These are phyloP conservation scores for Hozukius guyotensis DNA, from an alignment of 2,797 vertebrate species.

Conservation along the genomic window DNA sequence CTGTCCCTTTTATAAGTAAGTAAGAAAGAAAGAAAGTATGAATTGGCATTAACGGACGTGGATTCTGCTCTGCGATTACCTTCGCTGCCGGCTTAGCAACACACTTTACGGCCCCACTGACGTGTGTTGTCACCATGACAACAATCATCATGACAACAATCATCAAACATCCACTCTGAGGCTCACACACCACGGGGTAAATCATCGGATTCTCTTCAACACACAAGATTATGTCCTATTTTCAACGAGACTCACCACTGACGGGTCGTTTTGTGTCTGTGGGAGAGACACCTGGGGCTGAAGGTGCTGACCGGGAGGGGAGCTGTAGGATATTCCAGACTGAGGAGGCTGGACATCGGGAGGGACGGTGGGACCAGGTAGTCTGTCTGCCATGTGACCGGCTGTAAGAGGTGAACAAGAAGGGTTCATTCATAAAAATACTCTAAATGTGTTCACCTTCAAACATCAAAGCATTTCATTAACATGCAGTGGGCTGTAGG, in stretches of 20 bases:
- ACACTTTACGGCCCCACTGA: too few species aligned
- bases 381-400: conserved; percentile 85
- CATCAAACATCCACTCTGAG: background rate
- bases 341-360: conserved; percentile 86
- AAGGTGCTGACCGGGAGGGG: conserved; percentile 85
- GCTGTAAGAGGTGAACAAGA: conserved; percentile 66
- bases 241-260: conserved; percentile 85
- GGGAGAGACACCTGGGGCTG: conserved; percentile 75
- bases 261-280: conserved; percentile 75
- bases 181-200: background rate
- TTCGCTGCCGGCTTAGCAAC: too few species aligned
- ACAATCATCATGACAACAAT: too few species aligned
- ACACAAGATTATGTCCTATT: background rate
- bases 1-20: too few species aligned
- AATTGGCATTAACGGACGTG: too few species aligned
- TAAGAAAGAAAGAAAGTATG: too few species aligned
- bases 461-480: background rate
- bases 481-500: background rate
- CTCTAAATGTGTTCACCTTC: background rate
- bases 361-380: conserved; percentile 85
- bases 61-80: too few species aligned
- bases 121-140: too few species aligned
- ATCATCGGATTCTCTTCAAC: background rate
- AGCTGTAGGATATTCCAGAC: conserved; percentile 84
- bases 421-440: background rate